Percentiles rank a stretch among this genome's conserved stretches.
These are phyloP conservation scores for Sebastiscus albofasciatus DNA, from an alignment of 2,797 vertebrate species.

Conservation along the genomic window DNA sequence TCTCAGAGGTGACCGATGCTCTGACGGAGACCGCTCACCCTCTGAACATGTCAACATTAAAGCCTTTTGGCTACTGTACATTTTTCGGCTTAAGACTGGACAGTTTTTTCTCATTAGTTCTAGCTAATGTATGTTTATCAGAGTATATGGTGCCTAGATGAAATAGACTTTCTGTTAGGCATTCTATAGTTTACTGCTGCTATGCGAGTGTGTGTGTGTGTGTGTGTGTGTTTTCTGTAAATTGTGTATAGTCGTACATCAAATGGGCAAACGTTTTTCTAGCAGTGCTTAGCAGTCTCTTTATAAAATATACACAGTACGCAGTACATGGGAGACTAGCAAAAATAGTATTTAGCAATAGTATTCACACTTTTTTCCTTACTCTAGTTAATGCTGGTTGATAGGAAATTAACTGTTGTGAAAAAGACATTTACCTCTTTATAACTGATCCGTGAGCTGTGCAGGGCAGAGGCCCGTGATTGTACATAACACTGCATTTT, in stretches of 20 bases:
- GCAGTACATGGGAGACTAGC: slow-evolving; percentile 65
- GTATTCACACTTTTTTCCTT: slow-evolving; percentile 76
- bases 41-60: slow-evolving; percentile 31
- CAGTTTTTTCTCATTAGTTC: slow-evolving; percentile 29
- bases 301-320: slow-evolving; percentile 64
- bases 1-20: neutral
- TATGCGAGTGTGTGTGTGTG: slow-evolving; percentile 33
- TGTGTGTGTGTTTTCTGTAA: slow-evolving; percentile 42
- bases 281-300: slow-evolving; percentile 68
- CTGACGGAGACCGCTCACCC: slow-evolving; percentile 1
- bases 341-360: slow-evolving; percentile 83
- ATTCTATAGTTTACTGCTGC: slow-evolving; percentile 57
- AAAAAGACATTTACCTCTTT: slow-evolving; percentile 80
- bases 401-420: slow-evolving; percentile 74
- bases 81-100: slow-evolving; percentile 15
- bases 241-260: slow-evolving; percentile 54
- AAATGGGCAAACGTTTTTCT: slow-evolving; percentile 60
- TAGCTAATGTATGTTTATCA: slow-evolving; percentile 27
- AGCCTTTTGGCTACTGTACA: slow-evolving; percentile 30
- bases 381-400: slow-evolving; percentile 69
- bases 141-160: slow-evolving; percentile 69
- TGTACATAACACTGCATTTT: slow-evolving; percentile 66
- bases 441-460: slow-evolving; percentile 65
- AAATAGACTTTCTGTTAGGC: slow-evolving; percentile 51
- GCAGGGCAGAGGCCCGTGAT: slow-evolving; percentile 69